phyloP scores from a whole-genome alignment of 2,797 vertebrate species.

The Anguilla megastoma region DNA sequence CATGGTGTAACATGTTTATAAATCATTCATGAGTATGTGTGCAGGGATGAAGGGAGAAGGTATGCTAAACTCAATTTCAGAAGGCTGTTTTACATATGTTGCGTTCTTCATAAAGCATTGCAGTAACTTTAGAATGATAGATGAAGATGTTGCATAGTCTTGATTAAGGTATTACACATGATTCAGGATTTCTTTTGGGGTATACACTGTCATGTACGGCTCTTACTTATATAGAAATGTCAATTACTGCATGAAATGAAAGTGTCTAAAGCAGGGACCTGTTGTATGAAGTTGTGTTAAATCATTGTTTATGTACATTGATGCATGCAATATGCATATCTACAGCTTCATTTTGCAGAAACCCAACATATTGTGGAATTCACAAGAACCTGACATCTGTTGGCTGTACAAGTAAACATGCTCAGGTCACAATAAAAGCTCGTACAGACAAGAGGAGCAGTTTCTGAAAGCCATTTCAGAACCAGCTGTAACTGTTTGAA shows the following conservation, averaged over 20 bases:
- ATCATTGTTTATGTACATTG: too few species aligned
- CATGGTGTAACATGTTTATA: background rate
- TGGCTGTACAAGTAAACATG: too few species aligned
- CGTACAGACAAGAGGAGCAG: too few species aligned
- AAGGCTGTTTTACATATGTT: background rate
- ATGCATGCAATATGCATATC: too few species aligned
- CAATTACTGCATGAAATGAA: background rate
- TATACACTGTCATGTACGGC: background rate
- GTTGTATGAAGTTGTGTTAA: background rate
- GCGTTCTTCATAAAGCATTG: background rate
- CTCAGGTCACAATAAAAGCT: too few species aligned
- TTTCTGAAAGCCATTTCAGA: too few species aligned
- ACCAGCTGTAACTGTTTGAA: too few species aligned
- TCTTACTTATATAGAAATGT: background rate
- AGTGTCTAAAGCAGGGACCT: background rate
- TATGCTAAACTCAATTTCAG: background rate
- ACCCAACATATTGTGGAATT: too few species aligned
- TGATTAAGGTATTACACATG: background rate
- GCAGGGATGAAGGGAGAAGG: background rate
- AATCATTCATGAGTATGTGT: background rate
- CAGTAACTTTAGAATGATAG: background rate
- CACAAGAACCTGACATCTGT: too few species aligned
- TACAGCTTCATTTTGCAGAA: too few species aligned
- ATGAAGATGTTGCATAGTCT: conserved; percentile 3
- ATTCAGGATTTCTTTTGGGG: background rate